phyloP scores from a whole-genome alignment of 2,888 invertebrate genomes.

The Steinernema hermaphroditum region DNA sequence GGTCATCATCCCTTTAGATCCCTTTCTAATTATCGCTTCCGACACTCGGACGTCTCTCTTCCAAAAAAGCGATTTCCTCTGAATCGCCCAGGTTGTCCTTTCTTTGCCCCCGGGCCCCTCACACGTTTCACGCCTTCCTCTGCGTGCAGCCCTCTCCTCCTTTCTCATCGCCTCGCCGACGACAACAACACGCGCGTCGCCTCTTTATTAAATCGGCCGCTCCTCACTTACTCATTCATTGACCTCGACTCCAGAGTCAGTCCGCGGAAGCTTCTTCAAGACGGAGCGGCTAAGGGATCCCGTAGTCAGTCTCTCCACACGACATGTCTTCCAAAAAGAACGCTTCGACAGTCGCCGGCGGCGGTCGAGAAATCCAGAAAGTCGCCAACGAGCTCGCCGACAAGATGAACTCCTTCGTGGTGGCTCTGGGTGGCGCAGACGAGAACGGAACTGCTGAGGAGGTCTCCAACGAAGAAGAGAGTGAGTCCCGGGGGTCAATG shows the following conservation, averaged over 20 bases:
- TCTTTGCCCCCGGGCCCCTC: not conserved
- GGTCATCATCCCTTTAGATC: too few relatives aligned
- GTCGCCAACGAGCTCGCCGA: constrained; percentile 3
- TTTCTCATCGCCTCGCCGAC: not conserved
- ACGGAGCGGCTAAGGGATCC: constrained; percentile 9
- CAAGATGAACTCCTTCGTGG: not conserved
- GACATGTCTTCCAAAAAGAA: not conserved
- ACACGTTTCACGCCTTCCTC: not conserved
- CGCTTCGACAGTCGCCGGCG: constrained; percentile 2
- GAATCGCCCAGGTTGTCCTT: not conserved
- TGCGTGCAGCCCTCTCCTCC: not conserved
- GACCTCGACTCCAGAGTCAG: too few relatives aligned
- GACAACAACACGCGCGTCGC: not conserved
- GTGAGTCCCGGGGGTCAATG: too few relatives aligned
- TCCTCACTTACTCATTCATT: too few relatives aligned
- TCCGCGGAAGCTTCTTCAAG: not conserved
- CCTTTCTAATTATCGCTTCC: too few relatives aligned
- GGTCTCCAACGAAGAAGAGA: not conserved
- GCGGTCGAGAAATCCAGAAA: constrained; percentile 1
- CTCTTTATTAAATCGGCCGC: not conserved
- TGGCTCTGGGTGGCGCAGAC: not conserved
- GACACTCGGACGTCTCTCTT: too few relatives aligned
- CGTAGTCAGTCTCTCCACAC: not conserved
- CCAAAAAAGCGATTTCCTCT: too few relatives aligned
- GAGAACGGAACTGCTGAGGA: not conserved